Evolutionary conservation across 2,888 invertebrate genomes (phyloP).

Genomic region (Rhyacophila evoluta): DNA sequence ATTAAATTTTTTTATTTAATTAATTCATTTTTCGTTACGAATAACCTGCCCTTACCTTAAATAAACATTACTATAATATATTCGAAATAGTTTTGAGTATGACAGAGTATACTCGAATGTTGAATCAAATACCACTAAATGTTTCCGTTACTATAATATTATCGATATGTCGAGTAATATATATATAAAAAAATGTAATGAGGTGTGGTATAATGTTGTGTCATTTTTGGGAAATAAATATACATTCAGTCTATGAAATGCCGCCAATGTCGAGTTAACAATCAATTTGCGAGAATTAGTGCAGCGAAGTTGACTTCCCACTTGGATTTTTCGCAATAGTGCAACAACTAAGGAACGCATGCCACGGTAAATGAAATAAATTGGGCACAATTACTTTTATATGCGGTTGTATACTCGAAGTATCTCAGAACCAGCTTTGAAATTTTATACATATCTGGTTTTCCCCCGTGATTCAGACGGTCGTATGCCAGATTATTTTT

Average conservation of each 20-base stretch:
- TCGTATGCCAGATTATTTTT: not conserved
- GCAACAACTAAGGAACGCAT: not conserved
- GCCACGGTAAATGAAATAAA: not conserved
- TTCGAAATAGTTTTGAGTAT: too few relatives aligned
- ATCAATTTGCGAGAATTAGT: not conserved
- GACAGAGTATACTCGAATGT: too few relatives aligned
- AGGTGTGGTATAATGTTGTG: too few relatives aligned
- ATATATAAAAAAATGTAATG: too few relatives aligned
- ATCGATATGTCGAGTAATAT: too few relatives aligned
- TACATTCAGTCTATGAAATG: not conserved
- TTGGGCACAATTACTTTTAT: not conserved
- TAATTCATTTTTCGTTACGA: too few relatives aligned
- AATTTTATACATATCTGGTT: slow-evolving; percentile 19
- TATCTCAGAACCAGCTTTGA: not conserved
- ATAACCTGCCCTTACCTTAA: too few relatives aligned
- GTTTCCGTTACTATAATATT: too few relatives aligned
- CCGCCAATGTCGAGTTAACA: not conserved
- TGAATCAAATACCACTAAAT: too few relatives aligned
- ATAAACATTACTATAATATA: too few relatives aligned
- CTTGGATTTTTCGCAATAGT: not conserved
- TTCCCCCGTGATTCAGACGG: not conserved
- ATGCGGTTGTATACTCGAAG: not conserved
- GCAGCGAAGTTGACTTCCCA: not conserved
- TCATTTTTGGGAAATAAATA: too few relatives aligned
- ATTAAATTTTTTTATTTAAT: too few relatives aligned